Base-by-base conservation (phyloP, 2,888 invertebrate species). In the Caenorhabditis imperialis region DNA sequence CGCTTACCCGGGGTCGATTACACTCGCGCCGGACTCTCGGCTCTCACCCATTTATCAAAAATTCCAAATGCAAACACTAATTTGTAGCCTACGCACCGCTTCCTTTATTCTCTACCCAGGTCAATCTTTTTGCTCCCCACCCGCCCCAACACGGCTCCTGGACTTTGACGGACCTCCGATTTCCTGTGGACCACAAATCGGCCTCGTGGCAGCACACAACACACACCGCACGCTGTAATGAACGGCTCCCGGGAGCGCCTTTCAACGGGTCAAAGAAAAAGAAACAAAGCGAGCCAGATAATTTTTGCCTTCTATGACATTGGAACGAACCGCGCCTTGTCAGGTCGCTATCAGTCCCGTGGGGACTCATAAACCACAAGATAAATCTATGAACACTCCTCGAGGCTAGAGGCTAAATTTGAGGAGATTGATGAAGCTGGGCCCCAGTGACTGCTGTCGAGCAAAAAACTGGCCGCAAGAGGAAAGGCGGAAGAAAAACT, bases 1-100 rank as follows among this genome's bases (percentile, higher is more conserved):
- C 16, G 25, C 48, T 40, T 51, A 20, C 25, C 35, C n/a, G 45
- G 69, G 60, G 58, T 69, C 69, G 60, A 60, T 60, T 69, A 69
- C 60, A 69, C 69, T 60, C 18, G 53, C 38, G 2, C 12, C 18
- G 40, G 37, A 22, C 47, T n/a, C 40, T 6, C 40, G 10, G 3
- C 45, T 20, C 4, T 10, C 5, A 3, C n/a, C 25, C 47, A 71
- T 71, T 62, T 62, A 71, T 71, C 71, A 71, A 62, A 71, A 71
- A 71, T 71, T 71, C 71, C 50, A 71, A 71, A 71, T 71, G 71
- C 71, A 71, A 71, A 62, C 62, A 62, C 71, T 71, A 61, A 71
- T 71, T 71, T 69, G 69, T 47, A 47, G 51, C 58, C 69, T 60
- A 69, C 60, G 60, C 69, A 69, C 42, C 18, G 18, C 44, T 47